phyloP scores from a whole-genome alignment of 2,113 vertebrate genomes.

The Catharus fuscescens region DNA sequence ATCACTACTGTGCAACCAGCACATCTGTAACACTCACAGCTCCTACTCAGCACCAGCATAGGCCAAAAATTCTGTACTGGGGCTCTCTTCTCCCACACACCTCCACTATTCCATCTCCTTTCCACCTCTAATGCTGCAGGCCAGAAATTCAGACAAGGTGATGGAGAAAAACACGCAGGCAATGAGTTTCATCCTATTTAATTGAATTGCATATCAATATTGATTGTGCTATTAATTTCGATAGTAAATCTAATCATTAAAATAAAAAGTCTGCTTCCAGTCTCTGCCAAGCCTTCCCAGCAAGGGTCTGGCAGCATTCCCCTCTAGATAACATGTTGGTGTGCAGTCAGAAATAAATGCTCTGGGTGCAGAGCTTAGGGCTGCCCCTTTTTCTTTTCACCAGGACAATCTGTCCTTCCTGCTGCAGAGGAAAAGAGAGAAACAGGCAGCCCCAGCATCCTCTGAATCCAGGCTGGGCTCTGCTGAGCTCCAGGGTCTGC shows the following conservation, averaged over 20 bases:
- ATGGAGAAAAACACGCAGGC: not conserved
- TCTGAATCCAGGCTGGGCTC: not conserved
- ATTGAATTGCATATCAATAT: constrained; percentile 63
- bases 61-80: not conserved
- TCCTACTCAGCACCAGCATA: not conserved
- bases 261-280: not conserved
- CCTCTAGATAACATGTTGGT: not conserved
- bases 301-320: not conserved
- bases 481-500: not conserved
- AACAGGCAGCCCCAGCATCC: not conserved
- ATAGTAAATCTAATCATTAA: constrained; percentile 48
- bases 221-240: constrained; percentile 62
- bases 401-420: not conserved
- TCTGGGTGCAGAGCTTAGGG: not conserved
- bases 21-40: not conserved
- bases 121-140: not conserved
- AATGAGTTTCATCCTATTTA: constrained; percentile 31
- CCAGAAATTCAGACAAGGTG: not conserved
- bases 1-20: not conserved
- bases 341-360: not conserved
- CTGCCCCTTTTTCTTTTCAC: not conserved
- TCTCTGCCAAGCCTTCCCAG: constrained; percentile 26
- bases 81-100: not conserved
- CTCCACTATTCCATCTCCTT: not conserved
- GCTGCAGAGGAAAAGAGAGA: not conserved